phyloP scores from a whole-genome alignment of 1,140 invertebrate genomes.

The Drosophila repletoides region DNA sequence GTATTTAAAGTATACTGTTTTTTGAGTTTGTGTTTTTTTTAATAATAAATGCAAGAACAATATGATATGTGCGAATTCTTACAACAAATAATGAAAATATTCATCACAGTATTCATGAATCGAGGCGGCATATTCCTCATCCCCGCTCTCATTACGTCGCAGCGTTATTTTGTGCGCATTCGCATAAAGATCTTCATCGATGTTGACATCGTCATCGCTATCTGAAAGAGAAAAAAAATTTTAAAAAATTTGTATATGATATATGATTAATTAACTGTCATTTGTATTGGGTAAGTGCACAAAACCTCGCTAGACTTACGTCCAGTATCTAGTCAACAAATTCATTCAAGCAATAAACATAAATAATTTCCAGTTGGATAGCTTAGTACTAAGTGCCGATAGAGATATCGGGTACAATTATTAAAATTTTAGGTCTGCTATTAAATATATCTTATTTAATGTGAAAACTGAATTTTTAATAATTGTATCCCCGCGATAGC shows the following conservation, averaged over 20 bases:
- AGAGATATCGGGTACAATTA: no score
- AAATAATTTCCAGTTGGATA: no score
- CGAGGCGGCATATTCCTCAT: constrained; percentile 51
- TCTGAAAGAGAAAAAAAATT: constrained; percentile 23
- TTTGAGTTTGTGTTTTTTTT: no score
- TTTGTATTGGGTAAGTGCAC: constrained; percentile 2
- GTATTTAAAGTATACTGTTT: constrained; percentile 14
- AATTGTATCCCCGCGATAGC: no score
- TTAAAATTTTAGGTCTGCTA: no score
- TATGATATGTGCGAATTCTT: constrained; percentile 3
- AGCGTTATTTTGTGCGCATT: constrained; percentile 76
- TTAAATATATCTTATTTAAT: no score
- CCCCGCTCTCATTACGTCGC: constrained; percentile 51
- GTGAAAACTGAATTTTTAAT: no score
- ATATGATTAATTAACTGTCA: constrained; percentile 11
- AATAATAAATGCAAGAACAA: constrained; percentile 50
- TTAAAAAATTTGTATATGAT: neutral
- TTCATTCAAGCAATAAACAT: no score
- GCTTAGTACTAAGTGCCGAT: no score
- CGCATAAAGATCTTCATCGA: constrained; percentile 70
- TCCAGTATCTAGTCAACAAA: no score
- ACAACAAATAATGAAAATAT: constrained; percentile 74
- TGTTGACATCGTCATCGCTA: constrained; percentile 58
- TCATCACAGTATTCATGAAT: constrained; percentile 74
- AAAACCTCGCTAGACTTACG: no score